A percentile compares a stretch with the other conserved stretches of the same genome.
These are phyloP conservation scores for Lacerta agilis DNA, from an alignment of 2,797 vertebrate species.

Conservation along the genomic window DNA sequence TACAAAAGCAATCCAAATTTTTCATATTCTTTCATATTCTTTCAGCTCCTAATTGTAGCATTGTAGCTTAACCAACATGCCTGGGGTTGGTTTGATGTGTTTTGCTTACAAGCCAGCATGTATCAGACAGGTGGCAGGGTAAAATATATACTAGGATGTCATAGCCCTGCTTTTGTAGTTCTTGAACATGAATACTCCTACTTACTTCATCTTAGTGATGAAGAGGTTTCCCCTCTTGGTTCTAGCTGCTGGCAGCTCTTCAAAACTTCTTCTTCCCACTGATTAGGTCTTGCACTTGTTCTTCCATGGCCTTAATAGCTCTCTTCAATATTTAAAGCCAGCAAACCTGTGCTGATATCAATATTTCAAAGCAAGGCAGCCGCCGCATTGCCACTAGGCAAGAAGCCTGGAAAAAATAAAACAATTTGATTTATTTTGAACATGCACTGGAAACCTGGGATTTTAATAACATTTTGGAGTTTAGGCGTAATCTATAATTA, in stretches of 20 bases:
- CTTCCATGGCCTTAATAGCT: neutral
- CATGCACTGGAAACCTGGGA: rapidly evolving
- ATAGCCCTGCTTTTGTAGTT: neutral
- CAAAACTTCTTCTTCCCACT: neutral
- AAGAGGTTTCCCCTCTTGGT: neutral
- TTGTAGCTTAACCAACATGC: neutral
- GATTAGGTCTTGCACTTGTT: neutral
- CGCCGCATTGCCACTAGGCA: neutral
- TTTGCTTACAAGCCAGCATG: no score
- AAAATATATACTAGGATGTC: neutral
- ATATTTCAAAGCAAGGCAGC: constrained; percentile 1
- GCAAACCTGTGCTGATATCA: neutral
- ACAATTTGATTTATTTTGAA: neutral
- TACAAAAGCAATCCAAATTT: neutral
- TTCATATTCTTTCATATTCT: neutral
- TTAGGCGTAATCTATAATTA: rapidly evolving
- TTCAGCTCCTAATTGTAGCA: neutral
- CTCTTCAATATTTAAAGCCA: constrained; percentile 4
- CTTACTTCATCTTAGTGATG: neutral
- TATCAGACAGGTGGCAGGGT: neutral
- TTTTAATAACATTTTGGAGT: neutral
- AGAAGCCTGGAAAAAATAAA: neutral
- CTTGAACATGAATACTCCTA: neutral
- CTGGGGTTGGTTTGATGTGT: neutral
- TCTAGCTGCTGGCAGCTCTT: neutral